These are phyloP conservation scores for Monomorium pharaonis DNA, from an alignment of 1,140 invertebrate species.

Conservation along the genomic window DNA sequence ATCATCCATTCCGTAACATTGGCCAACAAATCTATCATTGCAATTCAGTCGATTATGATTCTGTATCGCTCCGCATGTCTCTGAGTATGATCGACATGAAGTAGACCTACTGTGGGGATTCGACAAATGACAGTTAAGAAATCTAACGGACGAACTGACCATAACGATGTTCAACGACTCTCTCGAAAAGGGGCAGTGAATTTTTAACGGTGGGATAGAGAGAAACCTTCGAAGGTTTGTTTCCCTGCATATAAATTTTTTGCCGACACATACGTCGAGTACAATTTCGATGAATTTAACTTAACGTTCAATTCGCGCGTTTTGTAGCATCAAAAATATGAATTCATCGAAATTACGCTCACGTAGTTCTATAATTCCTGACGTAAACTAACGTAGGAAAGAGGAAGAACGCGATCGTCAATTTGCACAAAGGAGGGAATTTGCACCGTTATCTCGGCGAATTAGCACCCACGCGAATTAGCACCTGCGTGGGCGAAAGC, in stretches of 20 bases:
- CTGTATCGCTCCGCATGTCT: slow-evolving; percentile 50
- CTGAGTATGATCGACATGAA: slow-evolving; percentile 43
- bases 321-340: neutral
- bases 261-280: too few species aligned
- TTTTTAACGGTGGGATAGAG: neutral
- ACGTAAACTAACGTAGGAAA: neutral
- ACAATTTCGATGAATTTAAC: slow-evolving; percentile 10
- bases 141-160: slow-evolving; percentile 12
- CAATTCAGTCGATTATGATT: slow-evolving; percentile 73
- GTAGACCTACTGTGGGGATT: slow-evolving; percentile 33
- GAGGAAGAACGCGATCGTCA: slow-evolving; percentile 9
- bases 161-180: neutral
- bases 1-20: slow-evolving; percentile 82
- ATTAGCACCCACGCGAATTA: slow-evolving; percentile 40
- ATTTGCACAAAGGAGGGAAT: slow-evolving; percentile 3
- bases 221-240: neutral
- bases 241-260: neutral
- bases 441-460: slow-evolving; percentile 14
- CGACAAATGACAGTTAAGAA: neutral
- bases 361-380: neutral
- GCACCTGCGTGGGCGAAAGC: slow-evolving; percentile 46
- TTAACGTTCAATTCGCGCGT: neutral
- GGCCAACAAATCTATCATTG: slow-evolving; percentile 81
- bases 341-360: slow-evolving; percentile 33
- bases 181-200: neutral